Evolutionary conservation across 2,797 vertebrate genomes (phyloP).

Genomic region (Cossypha heuglini): DNA sequence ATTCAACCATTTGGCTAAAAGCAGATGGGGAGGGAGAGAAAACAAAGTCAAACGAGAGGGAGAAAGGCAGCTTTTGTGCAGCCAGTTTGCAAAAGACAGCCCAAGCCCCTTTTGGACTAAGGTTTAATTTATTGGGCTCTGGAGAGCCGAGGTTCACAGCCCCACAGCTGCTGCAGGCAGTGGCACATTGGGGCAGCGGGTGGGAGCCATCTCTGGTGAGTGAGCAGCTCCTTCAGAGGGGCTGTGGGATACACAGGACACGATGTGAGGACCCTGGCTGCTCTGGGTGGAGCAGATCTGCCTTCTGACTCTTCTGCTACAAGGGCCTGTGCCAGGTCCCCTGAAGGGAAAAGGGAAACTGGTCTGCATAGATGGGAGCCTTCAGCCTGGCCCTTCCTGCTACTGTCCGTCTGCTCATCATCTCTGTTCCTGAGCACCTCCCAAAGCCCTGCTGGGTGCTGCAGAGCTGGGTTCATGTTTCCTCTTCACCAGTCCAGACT

Average conservation of each 20-base stretch:
- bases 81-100: slow-evolving; percentile 35
- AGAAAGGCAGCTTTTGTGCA: slow-evolving; percentile 69
- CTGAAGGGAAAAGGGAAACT: neutral
- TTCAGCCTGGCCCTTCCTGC: slow-evolving; percentile 5
- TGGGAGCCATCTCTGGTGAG: neutral
- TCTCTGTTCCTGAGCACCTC: neutral
- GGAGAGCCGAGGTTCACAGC: neutral
- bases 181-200: neutral
- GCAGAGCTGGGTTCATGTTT: neutral
- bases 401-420: neutral
- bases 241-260: neutral
- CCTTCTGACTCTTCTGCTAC: neutral
- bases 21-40: slow-evolving; percentile 55
- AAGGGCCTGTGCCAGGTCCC: neutral
- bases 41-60: slow-evolving; percentile 66
- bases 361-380: neutral
- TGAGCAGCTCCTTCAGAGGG: neutral
- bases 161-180: neutral
- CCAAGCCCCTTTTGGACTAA: neutral
- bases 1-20: slow-evolving; percentile 72
- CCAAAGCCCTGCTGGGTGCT: neutral
- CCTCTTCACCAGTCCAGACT: neutral
- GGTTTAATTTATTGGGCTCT: neutral
- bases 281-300: neutral
- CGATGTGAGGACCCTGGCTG: fast-evolving